Base-by-base conservation (phyloP, 2,113 vertebrate genomes). In the mouse (Mus musculus) region DNA sequence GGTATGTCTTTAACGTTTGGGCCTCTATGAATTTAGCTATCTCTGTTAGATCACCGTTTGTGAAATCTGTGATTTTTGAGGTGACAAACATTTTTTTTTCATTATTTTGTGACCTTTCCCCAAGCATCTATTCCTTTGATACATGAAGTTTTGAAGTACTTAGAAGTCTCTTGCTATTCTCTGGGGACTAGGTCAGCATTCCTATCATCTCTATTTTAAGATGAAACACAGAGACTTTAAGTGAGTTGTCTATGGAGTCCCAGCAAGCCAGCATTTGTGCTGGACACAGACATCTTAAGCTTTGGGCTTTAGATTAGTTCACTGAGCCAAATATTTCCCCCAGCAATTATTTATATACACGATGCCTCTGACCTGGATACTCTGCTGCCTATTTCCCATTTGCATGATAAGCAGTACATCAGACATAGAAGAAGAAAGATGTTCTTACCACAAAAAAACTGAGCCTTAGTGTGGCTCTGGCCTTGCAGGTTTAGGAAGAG, bases 141-240 rank as follows among this genome's bases (percentile, higher is more conserved):
- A 93, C 46, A 80, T 92, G 90, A 92, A 95, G 95, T 95, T 97
- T 92, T 97, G 96, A 97, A 96, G 95, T 95, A 86, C 95, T 96
- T 93, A 87, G 93, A 71, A 78, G 91, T 96, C 93, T 97, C 95
- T 82, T 20, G 5, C 90, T 92, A 65, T 94, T 95, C 88, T 90
- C 93, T 11, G 49, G 95, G 69, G 92, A 54, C 88, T 63, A n/a
- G 96, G 95, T 97, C 96, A 98, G 96, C 94, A 95, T 96, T 94
- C 90, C 73, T 94, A 46, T 63, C 52, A 17, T 95, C 61, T 95
- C 97, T 97, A 96, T 97, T 97, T 98, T 96, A 90, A 96, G 96
- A 97, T 96, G 95, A 97, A 97, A 95, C 95, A 92, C 72, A 94
- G 95, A 96, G 90, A 89, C 89, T 96, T 94, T 97, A 95, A 96